Conservation (phyloP, 2,797 vertebrate genomes). For the Hyperoplus lanceolatus region DNA sequence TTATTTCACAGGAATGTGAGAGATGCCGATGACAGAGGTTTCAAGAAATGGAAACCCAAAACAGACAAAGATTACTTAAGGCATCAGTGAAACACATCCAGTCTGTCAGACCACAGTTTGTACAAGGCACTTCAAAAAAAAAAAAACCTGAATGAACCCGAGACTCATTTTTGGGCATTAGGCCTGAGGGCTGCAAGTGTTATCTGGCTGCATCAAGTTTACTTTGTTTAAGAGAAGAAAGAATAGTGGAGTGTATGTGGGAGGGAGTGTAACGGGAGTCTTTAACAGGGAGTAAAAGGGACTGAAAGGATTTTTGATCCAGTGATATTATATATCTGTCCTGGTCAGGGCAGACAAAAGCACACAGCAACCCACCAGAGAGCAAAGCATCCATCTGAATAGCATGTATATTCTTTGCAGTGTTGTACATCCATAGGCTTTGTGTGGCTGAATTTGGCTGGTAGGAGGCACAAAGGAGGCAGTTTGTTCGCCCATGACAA, state of each 20-base stretch:
- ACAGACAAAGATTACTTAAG: constrained; percentile 50
- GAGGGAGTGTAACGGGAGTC: constrained; percentile 85
- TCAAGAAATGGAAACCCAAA: constrained; percentile 48
- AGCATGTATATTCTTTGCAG: constrained; percentile 87
- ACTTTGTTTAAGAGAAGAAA: constrained; percentile 87
- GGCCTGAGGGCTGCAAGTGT: constrained; percentile 82
- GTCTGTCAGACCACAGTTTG: constrained; percentile 73
- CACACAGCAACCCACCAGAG: constrained; percentile 85
- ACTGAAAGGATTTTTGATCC: constrained; percentile 87
- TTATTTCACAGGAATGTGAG: constrained; percentile 47
- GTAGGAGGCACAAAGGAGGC: constrained; percentile 86
- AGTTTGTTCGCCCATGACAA: constrained; percentile 90
- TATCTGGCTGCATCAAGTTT: constrained; percentile 87
- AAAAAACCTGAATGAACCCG: constrained; percentile 73
- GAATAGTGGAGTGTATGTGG: constrained; percentile 78
- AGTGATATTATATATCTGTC: constrained; percentile 89
- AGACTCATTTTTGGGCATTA: constrained; percentile 82
- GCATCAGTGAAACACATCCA: constrained; percentile 61
- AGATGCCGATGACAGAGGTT: constrained; percentile 62
- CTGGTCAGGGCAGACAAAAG: constrained; percentile 86
- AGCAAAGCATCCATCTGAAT: constrained; percentile 89
- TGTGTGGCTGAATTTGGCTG: constrained; percentile 86
- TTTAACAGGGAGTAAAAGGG: constrained; percentile 83
- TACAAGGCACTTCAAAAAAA: constrained; percentile 33
- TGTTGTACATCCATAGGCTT: constrained; percentile 89